Evolutionary conservation across 2,888 invertebrate genomes (phyloP), one percentile per base, ranked within the genome.

Genomic region (Ferrisia virgata): DNA sequence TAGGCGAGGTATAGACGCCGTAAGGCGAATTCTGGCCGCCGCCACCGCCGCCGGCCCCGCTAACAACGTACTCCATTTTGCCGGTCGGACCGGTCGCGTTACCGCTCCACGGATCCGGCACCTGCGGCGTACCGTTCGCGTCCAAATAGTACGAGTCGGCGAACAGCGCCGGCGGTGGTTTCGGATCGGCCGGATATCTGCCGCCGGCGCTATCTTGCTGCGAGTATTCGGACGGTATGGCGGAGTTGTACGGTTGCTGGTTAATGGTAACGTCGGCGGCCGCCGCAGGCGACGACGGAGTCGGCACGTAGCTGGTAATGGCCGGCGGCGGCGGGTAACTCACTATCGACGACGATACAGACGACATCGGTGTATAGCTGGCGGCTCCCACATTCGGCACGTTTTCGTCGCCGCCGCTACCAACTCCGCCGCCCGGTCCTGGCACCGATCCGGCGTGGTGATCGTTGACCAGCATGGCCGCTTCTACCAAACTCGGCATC

Each of bases 401-500:
- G n/a, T 82, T 76, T 6, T 53, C 79, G 39, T 84, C 84, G 8
- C 80, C 39, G 36, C 83, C 85, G 13, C 58, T 82, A 43, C 79
- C 36, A 6, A 5, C 80, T 0, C 79, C 79, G 9, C n/a, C 28
- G 4, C 47, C 47, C 15, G 6, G 3, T n/a, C n/a, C n/a, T n/a
- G n/a, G n/a, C n/a, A n/a, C n/a, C n/a, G n/a, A n/a, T n/a, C n/a
- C n/a, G n/a, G n/a, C n/a, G 11, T 53, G 53, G 22, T 53, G 53
- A 15, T 43, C 40, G 13, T 72, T 83, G n/a, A 86, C 86, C 39
- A 86, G 78, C 85, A 86, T 84, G 13, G 86, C 85, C 0, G 85
- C 80, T 28, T 84, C 84, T 18, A 84, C 84, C 13, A 84, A 31
- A 31, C 84, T 84, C 9, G 84, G 84, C 84, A 84, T 84, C n/a